These are phyloP conservation scores for Stegostoma tigrinum DNA, from an alignment of 2,113 vertebrate species.

Conservation along the genomic window DNA sequence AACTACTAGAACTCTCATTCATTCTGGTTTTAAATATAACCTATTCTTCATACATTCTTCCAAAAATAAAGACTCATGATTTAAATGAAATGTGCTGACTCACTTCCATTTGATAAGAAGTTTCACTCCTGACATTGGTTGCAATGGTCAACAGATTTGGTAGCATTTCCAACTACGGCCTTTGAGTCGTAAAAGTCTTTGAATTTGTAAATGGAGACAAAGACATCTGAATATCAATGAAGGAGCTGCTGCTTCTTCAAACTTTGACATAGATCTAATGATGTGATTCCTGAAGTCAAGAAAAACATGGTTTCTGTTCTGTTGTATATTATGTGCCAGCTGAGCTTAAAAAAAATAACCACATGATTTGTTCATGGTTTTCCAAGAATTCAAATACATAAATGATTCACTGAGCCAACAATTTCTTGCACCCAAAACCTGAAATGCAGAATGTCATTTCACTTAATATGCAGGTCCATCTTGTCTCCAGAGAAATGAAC, in stretches of 20 bases:
- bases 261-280: background rate
- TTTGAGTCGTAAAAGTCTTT: background rate
- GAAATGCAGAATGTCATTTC: background rate
- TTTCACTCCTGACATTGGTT: background rate
- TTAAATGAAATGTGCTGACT: background rate
- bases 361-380: background rate
- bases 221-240: background rate
- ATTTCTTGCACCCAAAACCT: background rate
- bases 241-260: background rate
- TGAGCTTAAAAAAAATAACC: background rate
- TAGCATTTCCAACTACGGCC: background rate
- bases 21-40: background rate
- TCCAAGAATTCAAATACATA: background rate
- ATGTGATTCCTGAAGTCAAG: background rate
- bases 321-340: background rate
- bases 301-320: background rate
- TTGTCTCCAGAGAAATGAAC: background rate
- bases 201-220: background rate
- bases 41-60: background rate
- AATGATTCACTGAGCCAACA: background rate
- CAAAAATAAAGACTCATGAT: background rate
- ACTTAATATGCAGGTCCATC: background rate
- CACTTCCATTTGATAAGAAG: background rate
- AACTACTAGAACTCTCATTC: background rate
- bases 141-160: background rate